Percentiles rank a stretch among this genome's conserved stretches.
These are phyloP conservation scores for Bolborhynchus lineola DNA, from an alignment of 2,113 vertebrate species.

Conservation along the genomic window DNA sequence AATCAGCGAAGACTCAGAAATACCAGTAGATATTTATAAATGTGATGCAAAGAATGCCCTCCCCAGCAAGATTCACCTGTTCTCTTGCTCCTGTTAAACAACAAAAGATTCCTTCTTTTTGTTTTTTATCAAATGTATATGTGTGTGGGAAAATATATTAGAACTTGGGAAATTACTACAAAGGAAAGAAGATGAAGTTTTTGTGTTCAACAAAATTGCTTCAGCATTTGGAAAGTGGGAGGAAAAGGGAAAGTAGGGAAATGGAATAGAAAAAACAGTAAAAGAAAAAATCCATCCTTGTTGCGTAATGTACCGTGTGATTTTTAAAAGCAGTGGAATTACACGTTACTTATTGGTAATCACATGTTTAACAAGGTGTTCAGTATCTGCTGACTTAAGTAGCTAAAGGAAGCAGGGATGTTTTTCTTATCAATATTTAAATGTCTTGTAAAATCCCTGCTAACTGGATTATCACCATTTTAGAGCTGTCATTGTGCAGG, in stretches of 20 bases:
- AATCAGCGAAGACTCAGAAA: background rate
- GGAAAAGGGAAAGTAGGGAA: background rate
- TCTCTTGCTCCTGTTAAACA: background rate
- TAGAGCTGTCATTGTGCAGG: background rate
- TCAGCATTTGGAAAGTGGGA: background rate
- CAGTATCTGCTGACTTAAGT: background rate
- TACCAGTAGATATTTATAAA: background rate
- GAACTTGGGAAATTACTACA: background rate
- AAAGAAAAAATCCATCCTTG: background rate
- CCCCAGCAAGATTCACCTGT: background rate
- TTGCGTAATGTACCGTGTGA: background rate
- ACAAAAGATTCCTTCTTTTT: background rate
- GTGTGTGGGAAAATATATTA: background rate
- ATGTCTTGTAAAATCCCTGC: background rate
- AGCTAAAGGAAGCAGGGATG: background rate
- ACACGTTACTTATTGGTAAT: constrained; percentile 33
- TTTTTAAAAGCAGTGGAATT: constrained; percentile 20
- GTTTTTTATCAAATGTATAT: background rate
- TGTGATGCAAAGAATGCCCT: background rate
- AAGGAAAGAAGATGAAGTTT: background rate
- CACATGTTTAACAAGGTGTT: constrained; percentile 20
- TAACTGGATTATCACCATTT: constrained; percentile 27
- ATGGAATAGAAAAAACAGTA: background rate
- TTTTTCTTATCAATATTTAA: constrained; percentile 16
- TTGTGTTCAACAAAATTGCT: background rate